Base-by-base conservation (phyloP, 2,888 invertebrate genomes). In the Dicyrtoma fusca region DNA sequence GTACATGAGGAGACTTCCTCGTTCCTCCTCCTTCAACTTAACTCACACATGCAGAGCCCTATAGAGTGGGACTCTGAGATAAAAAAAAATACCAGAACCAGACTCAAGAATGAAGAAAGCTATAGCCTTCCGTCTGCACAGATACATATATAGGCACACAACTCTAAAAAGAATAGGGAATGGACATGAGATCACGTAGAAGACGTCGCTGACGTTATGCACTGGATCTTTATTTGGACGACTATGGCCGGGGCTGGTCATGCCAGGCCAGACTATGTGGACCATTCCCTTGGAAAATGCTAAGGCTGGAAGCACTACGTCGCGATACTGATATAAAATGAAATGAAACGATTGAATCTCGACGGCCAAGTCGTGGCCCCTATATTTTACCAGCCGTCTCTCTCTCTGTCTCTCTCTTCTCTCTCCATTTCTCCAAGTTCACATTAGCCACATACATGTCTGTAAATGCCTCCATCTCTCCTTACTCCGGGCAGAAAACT, bases 261-360 rank as follows among this genome's bases (percentile, higher is more conserved):
- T 65, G 51, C 66, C 66, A 68, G 21, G 44, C 53, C 66, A 42
- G 21, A 34, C 45, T 19, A 11, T 34, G 34, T 34, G 34, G 34
- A 5, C 8, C 34, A 34, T 34, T 34, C 4, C 34, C 3, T 8
- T 17, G 61, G 61, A 61, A 61, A 61, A 61, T 61, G 5, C 19
- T 61, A 17, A 14, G 10, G 11, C 61, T 61, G 14, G 25, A 61
- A 34, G 61, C 61, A 44, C 17, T 61, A 34, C 4, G 34, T 34
- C 3, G 57, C 34, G 68, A 68, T 57, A 44, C 53, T 53, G 53
- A 68, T 57, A 68, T 47, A 57, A 59, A 57, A 68, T 57, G 51
- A 66, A 66, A 66, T 66, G 68, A 68, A 68, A 68, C 68, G 68
- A 68, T 68, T 68, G 68, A 68, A 68, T 68, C 68, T 68, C 25